phyloP scores from a whole-genome alignment of 2,113 vertebrate genomes.

The Cyprinodon variegatus region DNA sequence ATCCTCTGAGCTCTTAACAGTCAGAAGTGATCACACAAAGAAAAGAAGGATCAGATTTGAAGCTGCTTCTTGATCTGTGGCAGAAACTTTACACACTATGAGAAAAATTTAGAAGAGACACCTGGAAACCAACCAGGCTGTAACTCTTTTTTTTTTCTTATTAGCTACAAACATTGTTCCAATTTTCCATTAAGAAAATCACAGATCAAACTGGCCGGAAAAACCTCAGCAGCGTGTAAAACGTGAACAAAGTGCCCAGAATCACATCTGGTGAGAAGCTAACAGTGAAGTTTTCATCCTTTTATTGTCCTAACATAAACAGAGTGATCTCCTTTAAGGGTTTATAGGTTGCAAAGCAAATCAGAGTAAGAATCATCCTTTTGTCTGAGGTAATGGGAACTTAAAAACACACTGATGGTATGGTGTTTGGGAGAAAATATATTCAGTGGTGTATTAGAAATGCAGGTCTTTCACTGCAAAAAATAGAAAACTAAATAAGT shows the following conservation, averaged over 20 bases:
- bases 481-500: no score
- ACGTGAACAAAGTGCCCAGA: slow-evolving; percentile 20
- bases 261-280: slow-evolving; percentile 6
- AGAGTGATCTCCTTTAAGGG: background rate
- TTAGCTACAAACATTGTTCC: slow-evolving; percentile 22
- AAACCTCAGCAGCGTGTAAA: slow-evolving; percentile 37
- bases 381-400: slow-evolving; percentile 27
- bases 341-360: slow-evolving; percentile 74
- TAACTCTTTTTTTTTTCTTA: slow-evolving; percentile 8
- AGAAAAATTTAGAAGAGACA: background rate
- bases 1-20: slow-evolving; percentile 54
- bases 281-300: slow-evolving; percentile 18
- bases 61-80: slow-evolving; percentile 33
- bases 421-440: background rate
- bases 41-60: slow-evolving; percentile 23
- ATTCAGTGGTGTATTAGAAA: slow-evolving; percentile 7
- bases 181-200: slow-evolving; percentile 31
- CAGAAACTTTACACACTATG: background rate
- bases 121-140: slow-evolving; percentile 1
- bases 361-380: slow-evolving; percentile 78
- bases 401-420: slow-evolving; percentile 35
- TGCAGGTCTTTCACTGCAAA: no score
- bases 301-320: slow-evolving; percentile 15
- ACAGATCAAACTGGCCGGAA: slow-evolving; percentile 35
- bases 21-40: slow-evolving; percentile 11